Evolutionary conservation across 2,113 vertebrate genomes (phyloP).

Genomic region (Sporophila hypoxantha): DNA sequence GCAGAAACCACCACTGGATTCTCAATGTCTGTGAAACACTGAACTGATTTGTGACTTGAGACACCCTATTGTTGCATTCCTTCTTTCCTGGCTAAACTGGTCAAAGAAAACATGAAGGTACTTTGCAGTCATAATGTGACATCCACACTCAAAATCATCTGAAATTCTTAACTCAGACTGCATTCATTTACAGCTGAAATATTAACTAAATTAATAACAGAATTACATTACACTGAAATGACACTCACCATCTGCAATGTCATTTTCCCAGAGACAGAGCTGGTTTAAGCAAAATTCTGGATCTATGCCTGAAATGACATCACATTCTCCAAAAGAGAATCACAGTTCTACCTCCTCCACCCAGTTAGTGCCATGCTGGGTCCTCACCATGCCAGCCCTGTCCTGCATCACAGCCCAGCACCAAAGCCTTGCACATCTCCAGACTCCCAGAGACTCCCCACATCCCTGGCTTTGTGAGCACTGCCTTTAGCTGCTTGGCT

Average conservation of each 20-base stretch:
- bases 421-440: background rate
- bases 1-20: background rate
- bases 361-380: background rate
- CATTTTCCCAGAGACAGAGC: slow-evolving; percentile 8
- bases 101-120: background rate
- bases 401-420: background rate
- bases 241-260: slow-evolving; percentile 36
- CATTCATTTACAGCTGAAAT: slow-evolving; percentile 11
- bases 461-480: rapidly evolving
- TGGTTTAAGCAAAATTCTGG: slow-evolving; percentile 27
- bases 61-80: background rate
- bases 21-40: background rate
- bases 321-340: slow-evolving; percentile 20
- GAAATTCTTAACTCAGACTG: background rate
- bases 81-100: background rate
- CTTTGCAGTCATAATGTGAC: background rate
- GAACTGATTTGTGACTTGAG: background rate
- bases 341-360: slow-evolving; percentile 23
- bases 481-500: background rate
- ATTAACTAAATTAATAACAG: slow-evolving; percentile 23
- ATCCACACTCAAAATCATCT: background rate
- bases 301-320: slow-evolving; percentile 12
- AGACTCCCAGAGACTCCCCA: background rate
- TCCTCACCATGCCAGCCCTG: background rate
- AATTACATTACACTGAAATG: background rate